Base-by-base conservation (phyloP, 2,113 vertebrate genomes). In the Sylvietta virens region DNA sequence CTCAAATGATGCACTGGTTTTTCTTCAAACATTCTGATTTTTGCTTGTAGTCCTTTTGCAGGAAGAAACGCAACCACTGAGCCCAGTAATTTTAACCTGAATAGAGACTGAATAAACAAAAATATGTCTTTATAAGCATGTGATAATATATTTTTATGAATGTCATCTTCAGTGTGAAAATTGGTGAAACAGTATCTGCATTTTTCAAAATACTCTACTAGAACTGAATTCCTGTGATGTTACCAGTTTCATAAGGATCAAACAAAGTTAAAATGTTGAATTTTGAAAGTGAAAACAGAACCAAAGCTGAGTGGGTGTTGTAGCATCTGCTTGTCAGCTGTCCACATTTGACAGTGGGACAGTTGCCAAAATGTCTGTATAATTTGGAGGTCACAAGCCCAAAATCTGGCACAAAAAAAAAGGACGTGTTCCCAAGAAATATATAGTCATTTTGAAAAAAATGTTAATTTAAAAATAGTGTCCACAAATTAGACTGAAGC, bases 251-350 rank as follows among this genome's bases (percentile, higher is more conserved):
- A 35, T 33, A 65, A 30, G n/a, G 21, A 67, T 73, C 66, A 92
- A 86, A 44, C 7, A 70, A 90, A 90, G n/a, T 65, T 76, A 53
- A 93, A 84, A 81, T 17, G 14, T 28, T 83, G 27, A 45, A 51
- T 86, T 94, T 92, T 71, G 72, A 54, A 90, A 86, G 51, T 51
- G 51, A 67, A 92, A 94, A 81, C n/a, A 78, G 44, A 89, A 62
- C 23, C 26, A 86, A 76, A 78, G 27, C 16, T 47, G 51, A 86
- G 91, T 70, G 69, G 77, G 65, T 91, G 72, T 83, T 56, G 50
- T 42, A 71, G 51, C 91, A 88, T 88, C 60, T 96, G 88, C 48
- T 83, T 92, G 47, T 92, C 80, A 88, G 71, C 91, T 86, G 33
- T 81, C 80, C 40, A 30, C 65, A 62, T 33, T 70, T 62, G 72